These are phyloP conservation scores for Eupithecia dodoneata DNA, from an alignment of 2,888 invertebrate species.

Conservation along the genomic window DNA sequence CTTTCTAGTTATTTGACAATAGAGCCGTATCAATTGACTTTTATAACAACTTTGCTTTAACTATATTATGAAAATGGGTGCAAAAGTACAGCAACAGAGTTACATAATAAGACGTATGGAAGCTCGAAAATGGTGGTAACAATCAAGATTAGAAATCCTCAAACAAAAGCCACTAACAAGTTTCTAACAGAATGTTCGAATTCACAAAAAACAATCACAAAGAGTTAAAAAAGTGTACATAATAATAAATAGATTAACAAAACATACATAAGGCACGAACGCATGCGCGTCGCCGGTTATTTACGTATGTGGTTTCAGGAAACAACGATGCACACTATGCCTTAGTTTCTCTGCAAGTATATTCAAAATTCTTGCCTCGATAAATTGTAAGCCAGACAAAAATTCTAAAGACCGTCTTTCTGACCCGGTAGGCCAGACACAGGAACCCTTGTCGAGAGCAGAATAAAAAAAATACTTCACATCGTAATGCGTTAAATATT, in stretches of 20 bases:
- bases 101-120: background rate
- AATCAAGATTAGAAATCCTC: slow-evolving; percentile 34
- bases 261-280: slow-evolving; percentile 46
- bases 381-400: background rate
- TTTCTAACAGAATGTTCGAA: slow-evolving; percentile 37
- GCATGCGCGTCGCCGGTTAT: slow-evolving; percentile 26
- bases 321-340: slow-evolving; percentile 25
- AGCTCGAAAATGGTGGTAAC: background rate
- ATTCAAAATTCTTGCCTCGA: background rate
- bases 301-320: slow-evolving; percentile 40
- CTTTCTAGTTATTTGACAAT: background rate
- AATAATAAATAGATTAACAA: slow-evolving; percentile 56
- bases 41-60: background rate
- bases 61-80: background rate
- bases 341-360: background rate
- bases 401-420: background rate
- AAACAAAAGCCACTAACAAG: slow-evolving; percentile 30
- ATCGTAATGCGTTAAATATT: too few species aligned
- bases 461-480: too few species aligned
- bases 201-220: slow-evolving; percentile 55
- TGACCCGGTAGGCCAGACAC: too few species aligned
- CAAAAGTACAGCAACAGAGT: background rate
- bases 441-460: too few species aligned
- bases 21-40: background rate
- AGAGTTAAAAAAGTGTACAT: slow-evolving; percentile 53